phyloP scores from a whole-genome alignment of 2,888 invertebrate species.

The Pycnomerus fuliginosus region DNA sequence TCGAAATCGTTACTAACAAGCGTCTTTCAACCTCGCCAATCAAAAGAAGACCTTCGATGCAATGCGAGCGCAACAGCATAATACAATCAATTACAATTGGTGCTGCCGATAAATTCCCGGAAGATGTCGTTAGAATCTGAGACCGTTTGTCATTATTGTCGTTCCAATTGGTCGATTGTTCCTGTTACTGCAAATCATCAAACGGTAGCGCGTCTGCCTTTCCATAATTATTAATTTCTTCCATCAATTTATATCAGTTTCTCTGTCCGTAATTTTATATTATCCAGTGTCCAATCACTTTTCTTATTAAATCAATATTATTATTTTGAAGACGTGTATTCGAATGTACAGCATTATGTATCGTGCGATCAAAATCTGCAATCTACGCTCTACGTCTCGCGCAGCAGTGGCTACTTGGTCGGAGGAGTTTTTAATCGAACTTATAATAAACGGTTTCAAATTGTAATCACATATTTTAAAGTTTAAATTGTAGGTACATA shows the following conservation, averaged over 20 bases:
- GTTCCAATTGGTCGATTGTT: slow-evolving; percentile 37
- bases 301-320: no score
- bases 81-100: slow-evolving; percentile 40
- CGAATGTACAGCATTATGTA: no score
- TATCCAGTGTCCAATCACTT: no score
- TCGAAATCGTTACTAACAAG: slow-evolving; percentile 28
- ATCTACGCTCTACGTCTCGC: no score
- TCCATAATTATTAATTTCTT: no score
- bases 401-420: no score
- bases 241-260: no score
- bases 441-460: slow-evolving; percentile 45
- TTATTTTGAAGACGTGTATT: no score
- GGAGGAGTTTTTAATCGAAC: no score
- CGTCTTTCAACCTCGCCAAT: slow-evolving; percentile 27
- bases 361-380: no score
- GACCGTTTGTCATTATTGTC: slow-evolving; percentile 42
- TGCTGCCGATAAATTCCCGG: slow-evolving; percentile 42
- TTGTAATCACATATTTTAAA: slow-evolving; percentile 50
- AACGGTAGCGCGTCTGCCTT: background rate
- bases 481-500: background rate
- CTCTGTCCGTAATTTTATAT: no score
- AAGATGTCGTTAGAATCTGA: slow-evolving; percentile 50
- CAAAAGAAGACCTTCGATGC: slow-evolving; percentile 35
- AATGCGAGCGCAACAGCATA: slow-evolving; percentile 41
- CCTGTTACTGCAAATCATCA: slow-evolving; percentile 26